Base-by-base conservation (phyloP, 2,888 invertebrate species). In the Chymomyza caudatula region DNA sequence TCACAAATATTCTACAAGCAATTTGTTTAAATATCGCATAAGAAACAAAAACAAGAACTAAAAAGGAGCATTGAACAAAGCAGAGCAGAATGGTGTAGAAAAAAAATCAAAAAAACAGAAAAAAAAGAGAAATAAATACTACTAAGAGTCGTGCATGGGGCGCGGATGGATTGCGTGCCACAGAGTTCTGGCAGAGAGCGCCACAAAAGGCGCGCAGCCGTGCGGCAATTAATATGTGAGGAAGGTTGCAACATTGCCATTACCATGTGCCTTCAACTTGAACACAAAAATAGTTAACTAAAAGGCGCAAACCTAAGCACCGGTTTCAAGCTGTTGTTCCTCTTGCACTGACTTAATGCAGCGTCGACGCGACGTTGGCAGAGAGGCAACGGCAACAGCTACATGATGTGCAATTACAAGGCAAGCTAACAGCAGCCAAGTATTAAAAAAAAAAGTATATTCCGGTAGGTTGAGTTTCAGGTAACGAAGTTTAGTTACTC, bases 11-110 rank as follows among this genome's bases (percentile, higher is more conserved):
- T 83, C 86, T 79, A 83, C 86, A 83, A 86, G 82, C 82, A 86
- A 83, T 83, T 83, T 86, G 82, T 83, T 83, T 86, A 86, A 86
- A 83, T 86, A 86, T 86, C 85, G 85, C 81, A 79, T 86, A 79
- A 85, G 85, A 77, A 66, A 29, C 61, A 73, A 61, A 71, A 63
- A 60, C 63, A 53, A 22, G 61, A 44, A 25, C 54, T 57, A 60
- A 62, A 67, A 43, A 49, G 62, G 60, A 65, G 71, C 77, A 74
- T 77, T 74, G 74, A 71, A 77, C 74, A 37, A 37, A 37, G 77
- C 77, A 76, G 22, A 58, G 63, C 67, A 23, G 4, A 15, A 47
- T 47, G 44, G 15, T 47, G 11, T n/a, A 17, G 44, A n/a, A 17
- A 17, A 13, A 17, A 65, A 67, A 58, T n/a, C 3, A 58, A 29